Evolutionary conservation across 2,797 vertebrate genomes (phyloP), one percentile per base, ranked within the genome.

Genomic region (Choloepus didactylus): DNA sequence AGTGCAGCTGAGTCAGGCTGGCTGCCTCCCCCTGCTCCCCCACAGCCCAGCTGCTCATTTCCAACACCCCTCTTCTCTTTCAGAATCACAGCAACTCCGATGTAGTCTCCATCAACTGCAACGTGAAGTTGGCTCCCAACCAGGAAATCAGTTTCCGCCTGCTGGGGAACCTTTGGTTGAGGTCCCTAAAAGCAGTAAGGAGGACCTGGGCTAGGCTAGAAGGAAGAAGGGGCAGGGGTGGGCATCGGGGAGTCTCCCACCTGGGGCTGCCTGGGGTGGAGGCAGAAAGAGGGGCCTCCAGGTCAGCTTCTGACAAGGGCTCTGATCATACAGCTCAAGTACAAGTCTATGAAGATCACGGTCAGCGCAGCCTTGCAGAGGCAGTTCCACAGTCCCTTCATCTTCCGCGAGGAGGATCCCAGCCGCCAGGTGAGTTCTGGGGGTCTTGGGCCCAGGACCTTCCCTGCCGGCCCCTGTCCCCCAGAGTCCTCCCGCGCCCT

Each of bases 81-180:
- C 98, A 99, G 99, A 99, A 99, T 97, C 99, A 98, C 94, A 99
- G 99, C 97, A 99, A 99, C 97, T 99, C 99, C 0, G 98, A 99
- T 0, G 97, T 98, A 1, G 93, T 99, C 82, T 99, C 99, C 9
- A 98, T 99, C 84, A 98, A 98, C 72, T 99, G 99, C 97, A 98
- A 96, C 0, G 96, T 99, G 97, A 98, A 95, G n/a, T 86, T 99
- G 95, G 98, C 98, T 18, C 98, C 99, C 95, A 98, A 98, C 76
- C 98, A 98, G 98, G 99, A 99, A 51, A 97, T 98, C 77, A 93
- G 79, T 29, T 97, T 99, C 81, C 98, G 98, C 89, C 97, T 99
- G 92, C 89, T 94, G 16, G 99, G 99, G 60, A 97, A 98, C 1
- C 98, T 99, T 4, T 99, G 99, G 97, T 98, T 99, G 98, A 98